phyloP scores from a whole-genome alignment of 2,113 vertebrate species.

The Morone chrysops region DNA sequence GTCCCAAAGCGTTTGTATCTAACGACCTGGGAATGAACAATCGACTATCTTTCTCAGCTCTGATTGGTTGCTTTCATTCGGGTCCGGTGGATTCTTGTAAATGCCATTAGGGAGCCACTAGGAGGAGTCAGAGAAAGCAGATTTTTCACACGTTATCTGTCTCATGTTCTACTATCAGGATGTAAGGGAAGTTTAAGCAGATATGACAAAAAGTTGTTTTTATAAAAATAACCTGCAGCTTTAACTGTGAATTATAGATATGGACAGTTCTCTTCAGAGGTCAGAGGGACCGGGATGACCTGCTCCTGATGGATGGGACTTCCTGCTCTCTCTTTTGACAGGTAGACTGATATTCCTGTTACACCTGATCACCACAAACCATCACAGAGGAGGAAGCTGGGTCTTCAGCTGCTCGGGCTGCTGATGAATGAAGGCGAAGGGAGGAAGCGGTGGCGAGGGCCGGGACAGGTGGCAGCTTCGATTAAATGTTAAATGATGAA shows the following conservation, averaged over 20 bases:
- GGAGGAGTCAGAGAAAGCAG: too few relatives aligned
- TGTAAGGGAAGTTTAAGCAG: too few relatives aligned
- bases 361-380: constrained; percentile 37
- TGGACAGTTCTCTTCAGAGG: not conserved
- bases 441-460: constrained; percentile 24
- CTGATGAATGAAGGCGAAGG: constrained; percentile 46
- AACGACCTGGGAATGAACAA: too few relatives aligned
- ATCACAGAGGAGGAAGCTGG: constrained; percentile 19
- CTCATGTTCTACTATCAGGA: too few relatives aligned
- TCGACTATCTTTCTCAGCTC: too few relatives aligned
- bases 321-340: constrained; percentile 45
- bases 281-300: not conserved
- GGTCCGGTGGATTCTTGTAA: too few relatives aligned
- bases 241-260: not conserved
- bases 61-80: too few relatives aligned
- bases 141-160: too few relatives aligned
- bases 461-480: constrained; percentile 69
- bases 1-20: too few relatives aligned
- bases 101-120: too few relatives aligned
- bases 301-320: constrained; percentile 31
- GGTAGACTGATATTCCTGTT: constrained; percentile 41
- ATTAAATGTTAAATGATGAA: constrained; percentile 83
- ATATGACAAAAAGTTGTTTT: too few relatives aligned
- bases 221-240: not conserved
- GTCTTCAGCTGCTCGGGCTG: constrained; percentile 32